Conservation (phyloP, 2,888 invertebrate species). For the Anorthoa munda region DNA sequence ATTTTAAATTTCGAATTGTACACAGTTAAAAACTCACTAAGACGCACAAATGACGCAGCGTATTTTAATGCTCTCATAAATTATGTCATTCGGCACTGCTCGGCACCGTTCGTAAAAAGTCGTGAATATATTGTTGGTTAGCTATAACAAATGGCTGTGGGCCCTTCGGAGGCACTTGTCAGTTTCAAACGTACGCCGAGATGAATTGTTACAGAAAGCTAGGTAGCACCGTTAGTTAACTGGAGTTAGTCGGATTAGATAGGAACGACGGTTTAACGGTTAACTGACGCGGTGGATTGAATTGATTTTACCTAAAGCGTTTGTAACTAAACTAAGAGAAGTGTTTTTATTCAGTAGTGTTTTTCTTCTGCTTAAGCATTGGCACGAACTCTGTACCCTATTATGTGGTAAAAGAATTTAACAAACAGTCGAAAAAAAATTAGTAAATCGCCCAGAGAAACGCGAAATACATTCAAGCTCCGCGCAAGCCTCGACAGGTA, state of each 20-base stretch:
- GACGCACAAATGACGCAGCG: conserved; percentile 47
- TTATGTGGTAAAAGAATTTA: no score
- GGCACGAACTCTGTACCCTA: no score
- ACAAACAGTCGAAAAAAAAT: no score
- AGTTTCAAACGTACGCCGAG: conserved; percentile 75
- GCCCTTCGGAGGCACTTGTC: conserved; percentile 72
- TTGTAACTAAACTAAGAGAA: not conserved
- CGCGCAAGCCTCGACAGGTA: no score
- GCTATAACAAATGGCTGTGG: conserved; percentile 73
- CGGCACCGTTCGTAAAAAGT: conserved; percentile 68
- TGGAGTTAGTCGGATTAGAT: conserved; percentile 35
- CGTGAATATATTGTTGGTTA: conserved; percentile 72
- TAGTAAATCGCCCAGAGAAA: no score
- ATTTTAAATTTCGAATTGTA: not conserved
- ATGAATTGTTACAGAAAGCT: conserved; percentile 73
- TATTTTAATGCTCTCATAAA: conserved; percentile 60
- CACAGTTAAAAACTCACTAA: conserved; percentile 14
- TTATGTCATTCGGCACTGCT: conserved; percentile 63
- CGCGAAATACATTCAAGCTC: no score
- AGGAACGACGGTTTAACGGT: conserved; percentile 1
- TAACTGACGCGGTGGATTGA: not conserved
- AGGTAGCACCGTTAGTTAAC: conserved; percentile 56
- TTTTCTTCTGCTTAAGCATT: no score
- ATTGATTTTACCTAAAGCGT: not conserved
- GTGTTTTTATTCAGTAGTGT: no score